Evolutionary conservation across 1,140 invertebrate genomes (phyloP), one percentile per base, ranked within the genome.

Genomic region (Lepidostoma basale): DNA sequence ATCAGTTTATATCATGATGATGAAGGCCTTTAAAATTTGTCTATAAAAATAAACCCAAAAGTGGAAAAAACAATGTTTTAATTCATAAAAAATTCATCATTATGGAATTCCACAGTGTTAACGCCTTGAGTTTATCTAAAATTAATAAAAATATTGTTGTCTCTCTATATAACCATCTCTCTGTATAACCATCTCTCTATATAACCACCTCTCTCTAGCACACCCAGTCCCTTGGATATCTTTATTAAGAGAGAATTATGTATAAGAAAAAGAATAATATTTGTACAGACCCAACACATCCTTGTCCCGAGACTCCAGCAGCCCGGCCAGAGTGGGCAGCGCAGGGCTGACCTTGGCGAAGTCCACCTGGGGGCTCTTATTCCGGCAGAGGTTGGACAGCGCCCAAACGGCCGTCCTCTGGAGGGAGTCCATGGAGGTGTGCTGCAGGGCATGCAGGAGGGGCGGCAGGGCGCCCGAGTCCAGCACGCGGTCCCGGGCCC

Each of bases 381-480:
- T 93, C 44, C 96, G 88, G 77, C 94, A 96, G 26, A 98, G 83
- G 83, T 98, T 98, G 18, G 95, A 96, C 60, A 97, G 86, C 18
- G 95, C 90, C 96, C 96, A 98, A 0, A 93, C 91, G 25, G 94
- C 90, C n/a, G 85, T 86, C 9, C 82, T 73, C 10, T 85, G 74
- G 72, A 85, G 83, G 0, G 78, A 78, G 1, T 80, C 44, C 0
- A 76, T 54, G 9, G 33, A 49, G 22, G 23, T 9, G 14, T 20
- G 9, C 25, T 22, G 81, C 54, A 93, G 85, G 14, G 92, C 80
- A 0, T 81, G 78, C 23, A 95, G 74, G n/a, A 95, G 79, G 28
- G 87, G 85, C 20, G 86, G 81, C 70, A 95, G 80, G 33, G 88
- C 86, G 20, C 87, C 87, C 44, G 84, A 75, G 0, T 76, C 73